Evolutionary conservation across 2,113 vertebrate genomes (phyloP), one percentile per base, ranked within the genome.

Genomic region (Chionis minor): DNA sequence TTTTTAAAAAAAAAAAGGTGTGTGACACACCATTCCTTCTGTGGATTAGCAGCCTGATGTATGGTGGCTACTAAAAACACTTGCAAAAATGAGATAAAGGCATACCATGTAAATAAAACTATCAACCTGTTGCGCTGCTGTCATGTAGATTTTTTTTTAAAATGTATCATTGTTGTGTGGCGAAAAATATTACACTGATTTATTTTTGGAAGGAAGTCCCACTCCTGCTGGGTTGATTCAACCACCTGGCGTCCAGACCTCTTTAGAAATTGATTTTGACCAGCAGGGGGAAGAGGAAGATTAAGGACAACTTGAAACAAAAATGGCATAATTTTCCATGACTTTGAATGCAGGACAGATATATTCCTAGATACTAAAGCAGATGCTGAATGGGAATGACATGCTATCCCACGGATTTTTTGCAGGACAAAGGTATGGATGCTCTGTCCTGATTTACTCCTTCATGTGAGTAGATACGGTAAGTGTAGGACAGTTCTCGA

Each of bases 221-320:
- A 14, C 38, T 91, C 93, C 73, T 92, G 71, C 84, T 94, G 84
- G 18, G 66, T 81, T 94, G 92, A 92, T 96, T 93, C 65, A 92
- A 58, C 69, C 47, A 38, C 35, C 67, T 86, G 58, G 58, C 3
- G 26, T 92, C 38, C 42, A 82, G 55, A 51, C 8, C 38, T 86
- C 84, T 93, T 91, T 81, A 91, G 74, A 94, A 89, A 94, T 75
- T 92, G 86, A 95, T 93, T 96, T 91, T 92, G 74, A 86, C 85
- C 85, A 81, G 75, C 67, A 86, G 75, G 73, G 66, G 54, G 56
- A 93, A 80, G n/a, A 63, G 51, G 62, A 91, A 88, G 81, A 89
- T 82, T 67, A 91, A 79, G 61, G 81, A 82, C 83, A 79, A 72
- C 20, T 61, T 70, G 62, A 81, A 90, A 91, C 21, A 93, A 83